These are phyloP conservation scores for Eurois occulta DNA, from an alignment of 2,888 invertebrate genomes.

Conservation along the genomic window DNA sequence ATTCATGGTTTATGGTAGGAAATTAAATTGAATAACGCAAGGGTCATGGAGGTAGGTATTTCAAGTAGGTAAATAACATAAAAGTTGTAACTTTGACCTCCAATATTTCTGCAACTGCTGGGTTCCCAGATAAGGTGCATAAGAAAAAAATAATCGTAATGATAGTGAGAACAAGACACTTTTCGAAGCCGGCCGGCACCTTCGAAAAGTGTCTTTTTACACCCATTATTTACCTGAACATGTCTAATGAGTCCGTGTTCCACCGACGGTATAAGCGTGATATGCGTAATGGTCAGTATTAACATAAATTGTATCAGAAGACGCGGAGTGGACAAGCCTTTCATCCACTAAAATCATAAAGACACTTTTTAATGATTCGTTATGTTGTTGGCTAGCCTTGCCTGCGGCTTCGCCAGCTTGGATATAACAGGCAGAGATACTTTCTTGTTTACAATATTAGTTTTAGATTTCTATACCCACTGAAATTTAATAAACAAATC, in stretches of 20 bases:
- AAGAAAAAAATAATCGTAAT: no score
- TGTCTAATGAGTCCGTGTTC: conserved; percentile 83
- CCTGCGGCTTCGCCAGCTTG: no score
- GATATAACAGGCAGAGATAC: no score
- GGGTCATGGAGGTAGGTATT: no score
- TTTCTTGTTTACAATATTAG: no score
- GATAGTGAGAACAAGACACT: not conserved
- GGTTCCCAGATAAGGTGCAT: no score
- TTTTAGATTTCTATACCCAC: no score
- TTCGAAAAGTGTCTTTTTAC: not conserved
- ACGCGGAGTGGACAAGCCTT: conserved; percentile 72
- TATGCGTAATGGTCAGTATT: conserved; percentile 82
- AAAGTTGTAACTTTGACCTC: no score
- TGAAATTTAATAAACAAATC: not conserved
- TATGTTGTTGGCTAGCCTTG: not conserved
- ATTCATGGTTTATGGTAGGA: no score
- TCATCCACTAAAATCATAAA: conserved; percentile 76
- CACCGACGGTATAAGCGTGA: conserved; percentile 82
- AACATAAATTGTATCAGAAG: conserved; percentile 81
- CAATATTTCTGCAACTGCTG: not conserved
- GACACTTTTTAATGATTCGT: not conserved
- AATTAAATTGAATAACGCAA: no score
- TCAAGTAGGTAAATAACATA: no score
- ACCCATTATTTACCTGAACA: conserved; percentile 76
- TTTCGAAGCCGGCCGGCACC: no score